Conservation (phyloP, 2,113 vertebrate species). For the Cyanistes caeruleus region DNA sequence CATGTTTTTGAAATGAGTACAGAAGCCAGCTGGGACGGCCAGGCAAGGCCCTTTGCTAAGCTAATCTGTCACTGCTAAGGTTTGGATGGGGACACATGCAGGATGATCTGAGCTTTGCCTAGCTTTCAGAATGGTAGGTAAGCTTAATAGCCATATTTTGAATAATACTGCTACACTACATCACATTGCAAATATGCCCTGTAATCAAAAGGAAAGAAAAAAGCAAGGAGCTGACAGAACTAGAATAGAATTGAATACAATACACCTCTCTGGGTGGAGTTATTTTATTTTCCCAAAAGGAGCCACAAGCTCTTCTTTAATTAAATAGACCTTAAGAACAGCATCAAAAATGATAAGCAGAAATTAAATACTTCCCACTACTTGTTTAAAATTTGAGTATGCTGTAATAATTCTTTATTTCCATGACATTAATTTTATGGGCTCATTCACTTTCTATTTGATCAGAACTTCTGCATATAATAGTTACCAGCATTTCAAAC, state of each 20-base stretch:
- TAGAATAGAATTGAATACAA: neutral
- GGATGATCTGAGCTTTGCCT: constrained; percentile 26
- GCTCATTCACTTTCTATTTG: neutral
- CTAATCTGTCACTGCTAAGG: constrained; percentile 31
- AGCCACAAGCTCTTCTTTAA: constrained; percentile 4
- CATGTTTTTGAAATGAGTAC: constrained; percentile 14
- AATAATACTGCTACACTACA: neutral
- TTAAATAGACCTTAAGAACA: constrained; percentile 28
- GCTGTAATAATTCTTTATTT: constrained; percentile 11
- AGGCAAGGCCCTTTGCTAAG: constrained; percentile 46
- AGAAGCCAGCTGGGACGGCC: neutral
- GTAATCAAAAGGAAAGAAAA: constrained; percentile 5
- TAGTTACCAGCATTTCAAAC: neutral
- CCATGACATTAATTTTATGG: constrained; percentile 13
- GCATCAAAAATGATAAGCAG: constrained; percentile 9
- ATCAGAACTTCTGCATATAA: neutral
- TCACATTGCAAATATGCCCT: neutral
- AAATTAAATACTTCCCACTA: constrained; percentile 12
- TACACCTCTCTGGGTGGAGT: constrained; percentile 12
- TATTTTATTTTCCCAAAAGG: constrained; percentile 25
- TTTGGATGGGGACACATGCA: constrained; percentile 4
- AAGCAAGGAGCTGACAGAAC: neutral
- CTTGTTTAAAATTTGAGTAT: neutral
- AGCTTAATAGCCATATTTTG: constrained; percentile 30
- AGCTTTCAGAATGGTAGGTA: neutral